Evolutionary conservation across 2,888 invertebrate genomes (phyloP).

Genomic region (Amiota minor): DNA sequence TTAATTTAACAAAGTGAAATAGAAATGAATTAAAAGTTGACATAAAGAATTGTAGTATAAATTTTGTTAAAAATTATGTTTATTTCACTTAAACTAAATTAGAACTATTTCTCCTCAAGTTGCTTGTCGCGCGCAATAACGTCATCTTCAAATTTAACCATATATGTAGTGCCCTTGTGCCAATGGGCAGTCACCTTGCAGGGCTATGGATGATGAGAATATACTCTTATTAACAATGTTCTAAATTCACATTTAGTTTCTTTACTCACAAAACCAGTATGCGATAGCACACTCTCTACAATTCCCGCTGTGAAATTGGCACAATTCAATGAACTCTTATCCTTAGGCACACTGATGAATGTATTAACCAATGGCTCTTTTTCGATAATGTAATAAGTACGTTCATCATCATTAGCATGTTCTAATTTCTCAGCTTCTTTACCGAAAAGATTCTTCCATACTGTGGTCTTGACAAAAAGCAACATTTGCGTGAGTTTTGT

Average conservation of each 20-base stretch:
- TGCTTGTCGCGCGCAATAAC: constrained; percentile 93
- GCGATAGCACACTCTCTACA: constrained; percentile 94
- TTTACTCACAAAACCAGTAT: constrained; percentile 94
- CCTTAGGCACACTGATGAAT: constrained; percentile 97
- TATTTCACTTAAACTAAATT: constrained; percentile 7
- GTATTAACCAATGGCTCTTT: constrained; percentile 97
- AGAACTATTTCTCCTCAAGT: constrained; percentile 83
- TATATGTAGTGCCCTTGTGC: constrained; percentile 99
- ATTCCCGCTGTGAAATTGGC: constrained; percentile 99
- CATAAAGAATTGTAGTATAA: constrained; percentile 3
- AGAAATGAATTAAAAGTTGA: constrained; percentile 23
- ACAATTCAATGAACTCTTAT: constrained; percentile 97
- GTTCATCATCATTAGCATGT: constrained; percentile 98
- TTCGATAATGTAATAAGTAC: constrained; percentile 98
- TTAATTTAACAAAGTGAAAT: constrained; percentile 33
- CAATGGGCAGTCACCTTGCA: constrained; percentile 98
- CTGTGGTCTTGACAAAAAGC: constrained; percentile 93
- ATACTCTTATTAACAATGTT: background rate
- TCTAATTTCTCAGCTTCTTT: constrained; percentile 99
- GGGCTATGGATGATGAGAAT: constrained; percentile 80
- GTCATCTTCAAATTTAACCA: constrained; percentile 97
- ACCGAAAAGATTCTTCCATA: constrained; percentile 99
- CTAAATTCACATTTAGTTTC: background rate
- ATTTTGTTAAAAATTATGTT: background rate
- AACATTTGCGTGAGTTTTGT: constrained; percentile 95